These are phyloP conservation scores for Temnothorax curvispinosus DNA, from an alignment of 1,140 invertebrate genomes.

Conservation along the genomic window DNA sequence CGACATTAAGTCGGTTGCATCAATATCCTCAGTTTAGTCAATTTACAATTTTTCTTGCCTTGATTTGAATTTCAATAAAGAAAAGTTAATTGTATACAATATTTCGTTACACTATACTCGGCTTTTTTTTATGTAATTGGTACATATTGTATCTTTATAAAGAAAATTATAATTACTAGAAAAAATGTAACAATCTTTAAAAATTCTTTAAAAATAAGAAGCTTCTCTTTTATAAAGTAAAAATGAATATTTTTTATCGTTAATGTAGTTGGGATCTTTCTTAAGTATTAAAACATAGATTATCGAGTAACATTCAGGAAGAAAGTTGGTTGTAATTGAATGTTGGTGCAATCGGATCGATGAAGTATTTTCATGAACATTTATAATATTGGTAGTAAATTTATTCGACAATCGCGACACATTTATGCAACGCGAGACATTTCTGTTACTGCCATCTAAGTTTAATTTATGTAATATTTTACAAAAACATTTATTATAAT, in stretches of 20 bases:
- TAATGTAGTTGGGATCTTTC: not conserved
- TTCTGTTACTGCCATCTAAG: conserved; percentile 35
- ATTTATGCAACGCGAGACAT: not conserved
- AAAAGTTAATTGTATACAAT: not conserved
- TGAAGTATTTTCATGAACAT: conserved; percentile 7
- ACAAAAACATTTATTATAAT: conserved; percentile 24
- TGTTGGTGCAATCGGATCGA: not conserved
- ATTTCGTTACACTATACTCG: not conserved
- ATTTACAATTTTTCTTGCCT: not conserved
- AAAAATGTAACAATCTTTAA: conserved; percentile 12
- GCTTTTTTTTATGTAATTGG: conserved; percentile 1
- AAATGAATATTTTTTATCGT: not conserved
- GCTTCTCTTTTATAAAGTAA: not conserved
- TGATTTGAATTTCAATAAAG: not conserved
- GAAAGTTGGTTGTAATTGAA: not conserved
- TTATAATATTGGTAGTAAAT: conserved; percentile 15
- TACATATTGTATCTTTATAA: not conserved
- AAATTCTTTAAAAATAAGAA: not conserved
- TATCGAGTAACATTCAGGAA: not conserved
- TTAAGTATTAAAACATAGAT: not conserved
- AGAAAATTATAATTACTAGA: not conserved
- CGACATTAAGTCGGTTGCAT: conserved; percentile 8
- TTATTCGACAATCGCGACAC: not conserved
- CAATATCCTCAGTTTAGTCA: conserved; percentile 32
- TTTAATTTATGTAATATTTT: conserved; percentile 25